Evolutionary conservation across 1,140 invertebrate genomes (phyloP).

Genomic region (Oncopodura yosiiana): DNA sequence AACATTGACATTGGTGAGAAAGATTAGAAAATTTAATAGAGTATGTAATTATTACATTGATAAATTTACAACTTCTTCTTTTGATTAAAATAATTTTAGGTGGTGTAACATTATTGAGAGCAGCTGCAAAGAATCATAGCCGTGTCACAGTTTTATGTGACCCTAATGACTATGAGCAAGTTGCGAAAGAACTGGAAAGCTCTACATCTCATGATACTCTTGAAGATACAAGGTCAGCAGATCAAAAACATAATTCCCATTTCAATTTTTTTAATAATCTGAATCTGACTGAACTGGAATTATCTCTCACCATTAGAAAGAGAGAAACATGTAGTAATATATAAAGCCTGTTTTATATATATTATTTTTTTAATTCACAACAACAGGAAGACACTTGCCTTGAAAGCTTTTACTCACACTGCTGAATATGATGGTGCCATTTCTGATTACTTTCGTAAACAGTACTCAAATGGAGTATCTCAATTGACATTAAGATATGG

Average conservation of each 20-base stretch:
- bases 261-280: too few relatives aligned
- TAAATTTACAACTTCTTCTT: background rate
- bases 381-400: conserved; percentile 57
- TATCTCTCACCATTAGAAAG: too few relatives aligned
- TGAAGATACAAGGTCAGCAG: conserved; percentile 57
- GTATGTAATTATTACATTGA: background rate
- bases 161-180: conserved; percentile 72
- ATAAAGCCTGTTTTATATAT: background rate
- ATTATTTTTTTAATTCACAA: background rate
- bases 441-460: conserved; percentile 86
- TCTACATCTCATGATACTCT: conserved; percentile 54
- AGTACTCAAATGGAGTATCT: conserved; percentile 66
- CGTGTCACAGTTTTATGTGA: conserved; percentile 92
- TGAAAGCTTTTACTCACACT: conserved; percentile 94
- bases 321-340: too few relatives aligned
- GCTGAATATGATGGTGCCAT: conserved; percentile 89
- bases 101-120: conserved; percentile 85
- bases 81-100: too few relatives aligned
- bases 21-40: too few relatives aligned
- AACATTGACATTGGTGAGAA: conserved; percentile 83
- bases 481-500: conserved; percentile 84
- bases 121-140: conserved; percentile 95
- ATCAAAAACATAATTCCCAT: too few relatives aligned
- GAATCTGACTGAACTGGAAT: too few relatives aligned
- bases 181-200: conserved; percentile 59